phyloP scores from a whole-genome alignment of 2,888 invertebrate species.

The Amblyjoppa proteus region DNA sequence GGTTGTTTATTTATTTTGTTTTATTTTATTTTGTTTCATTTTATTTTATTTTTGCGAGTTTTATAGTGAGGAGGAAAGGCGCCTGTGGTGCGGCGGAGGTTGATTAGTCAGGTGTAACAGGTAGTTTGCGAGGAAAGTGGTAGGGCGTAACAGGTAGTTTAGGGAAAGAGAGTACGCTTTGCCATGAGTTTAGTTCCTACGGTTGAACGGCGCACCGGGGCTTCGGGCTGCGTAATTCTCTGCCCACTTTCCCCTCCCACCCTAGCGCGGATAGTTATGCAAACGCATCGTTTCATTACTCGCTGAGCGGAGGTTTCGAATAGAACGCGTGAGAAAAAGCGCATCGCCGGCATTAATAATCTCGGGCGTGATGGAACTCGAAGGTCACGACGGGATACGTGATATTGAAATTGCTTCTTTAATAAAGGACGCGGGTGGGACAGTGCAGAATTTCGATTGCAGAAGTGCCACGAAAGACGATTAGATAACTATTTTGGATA shows the following conservation, averaged over 20 bases:
- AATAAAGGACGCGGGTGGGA: conserved; percentile 2
- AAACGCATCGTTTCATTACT: conserved; percentile 55
- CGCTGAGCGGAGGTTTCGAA: conserved; percentile 37
- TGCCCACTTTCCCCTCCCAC: not conserved
- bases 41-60: not conserved
- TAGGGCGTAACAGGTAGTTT: conserved; percentile 44
- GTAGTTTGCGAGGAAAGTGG: conserved; percentile 20
- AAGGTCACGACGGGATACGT: conserved; percentile 52
- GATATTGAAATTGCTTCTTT: conserved; percentile 54
- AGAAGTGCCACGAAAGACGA: not conserved
- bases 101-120: conserved; percentile 52
- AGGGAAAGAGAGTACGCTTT: conserved; percentile 29
- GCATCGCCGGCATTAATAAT: conserved; percentile 51
- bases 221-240: not conserved
- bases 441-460: conserved; percentile 8
- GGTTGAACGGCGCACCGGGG: not conserved
- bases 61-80: not conserved
- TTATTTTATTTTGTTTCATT: too few relatives aligned
- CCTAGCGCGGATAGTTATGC: conserved; percentile 16
- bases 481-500: not conserved
- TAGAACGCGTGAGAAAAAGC: conserved; percentile 13
- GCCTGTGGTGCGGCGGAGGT: not conserved
- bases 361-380: conserved; percentile 60
- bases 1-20: too few relatives aligned
- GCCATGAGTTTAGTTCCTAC: conserved; percentile 5